phyloP scores from a whole-genome alignment of 2,113 vertebrate genomes.

The Excalfactoria chinensis region DNA sequence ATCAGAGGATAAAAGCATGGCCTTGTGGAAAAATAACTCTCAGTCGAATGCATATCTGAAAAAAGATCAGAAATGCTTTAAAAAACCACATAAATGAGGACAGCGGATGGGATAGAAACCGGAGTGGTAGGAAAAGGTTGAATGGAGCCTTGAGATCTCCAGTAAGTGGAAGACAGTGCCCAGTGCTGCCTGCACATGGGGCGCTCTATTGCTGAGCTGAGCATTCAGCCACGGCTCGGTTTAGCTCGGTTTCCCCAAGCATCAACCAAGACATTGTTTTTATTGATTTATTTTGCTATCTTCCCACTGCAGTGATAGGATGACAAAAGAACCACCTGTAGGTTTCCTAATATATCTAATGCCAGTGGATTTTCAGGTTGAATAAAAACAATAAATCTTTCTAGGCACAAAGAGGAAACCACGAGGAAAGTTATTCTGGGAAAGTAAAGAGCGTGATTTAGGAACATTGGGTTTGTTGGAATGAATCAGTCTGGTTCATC shows the following conservation, averaged over 20 bases:
- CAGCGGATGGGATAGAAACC: not conserved
- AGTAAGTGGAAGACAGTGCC: not conserved
- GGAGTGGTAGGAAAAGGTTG: not conserved
- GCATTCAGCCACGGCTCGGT: slow-evolving; percentile 46
- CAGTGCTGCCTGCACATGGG: not conserved
- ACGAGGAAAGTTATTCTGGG: slow-evolving; percentile 52
- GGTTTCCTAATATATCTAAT: slow-evolving; percentile 72
- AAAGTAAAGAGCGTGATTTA: slow-evolving; percentile 58
- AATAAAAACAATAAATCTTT: slow-evolving; percentile 71
- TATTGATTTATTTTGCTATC: slow-evolving; percentile 75
- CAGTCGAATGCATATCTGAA: not conserved
- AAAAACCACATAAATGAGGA: not conserved
- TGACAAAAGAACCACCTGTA: slow-evolving; percentile 70
- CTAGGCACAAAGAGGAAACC: slow-evolving; percentile 33
- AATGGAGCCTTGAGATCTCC: not conserved
- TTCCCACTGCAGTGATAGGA: slow-evolving; percentile 61
- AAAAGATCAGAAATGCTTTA: not conserved
- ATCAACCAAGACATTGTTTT: slow-evolving; percentile 59
- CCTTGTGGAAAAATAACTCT: not conserved
- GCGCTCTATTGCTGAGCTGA: slow-evolving; percentile 21
- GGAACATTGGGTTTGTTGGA: slow-evolving; percentile 54
- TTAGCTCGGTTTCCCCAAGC: slow-evolving; percentile 59
- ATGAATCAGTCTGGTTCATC: slow-evolving; percentile 27
- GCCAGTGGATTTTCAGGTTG: slow-evolving; percentile 66
- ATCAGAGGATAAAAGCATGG: slow-evolving; percentile 6